Percentiles rank a stretch among this genome's conserved stretches.
Conservation (phyloP, 1,140 invertebrate species). For the Camponotus pennsylvanicus region DNA sequence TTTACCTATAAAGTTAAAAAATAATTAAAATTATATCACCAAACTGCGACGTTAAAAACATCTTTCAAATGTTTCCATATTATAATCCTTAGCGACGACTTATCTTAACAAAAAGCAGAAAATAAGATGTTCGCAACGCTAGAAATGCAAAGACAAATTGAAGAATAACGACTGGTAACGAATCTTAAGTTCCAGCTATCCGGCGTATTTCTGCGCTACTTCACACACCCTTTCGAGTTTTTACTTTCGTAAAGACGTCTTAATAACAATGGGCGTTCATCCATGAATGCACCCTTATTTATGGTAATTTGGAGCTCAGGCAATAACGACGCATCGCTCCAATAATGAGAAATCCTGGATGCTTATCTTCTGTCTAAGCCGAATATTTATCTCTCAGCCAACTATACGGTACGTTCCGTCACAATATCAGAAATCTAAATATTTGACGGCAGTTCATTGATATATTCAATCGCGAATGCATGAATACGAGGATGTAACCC, state of each 20-base stretch:
- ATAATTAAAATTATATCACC: neutral
- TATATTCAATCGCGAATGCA: slow-evolving; percentile 2
- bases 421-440: slow-evolving; percentile 61
- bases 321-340: slow-evolving; percentile 14
- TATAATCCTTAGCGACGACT: neutral
- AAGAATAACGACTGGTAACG: neutral
- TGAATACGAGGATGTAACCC: slow-evolving; percentile 37
- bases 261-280: neutral
- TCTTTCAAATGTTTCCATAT: neutral
- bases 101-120: neutral
- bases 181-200: slow-evolving; percentile 7
- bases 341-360: slow-evolving; percentile 16
- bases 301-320: neutral
- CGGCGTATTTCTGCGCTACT: neutral
- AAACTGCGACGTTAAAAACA: neutral
- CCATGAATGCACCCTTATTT: slow-evolving; percentile 7
- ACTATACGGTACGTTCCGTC: neutral
- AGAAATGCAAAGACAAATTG: neutral
- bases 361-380: neutral
- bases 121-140: neutral
- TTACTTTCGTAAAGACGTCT: slow-evolving; percentile 5
- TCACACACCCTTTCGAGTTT: neutral
- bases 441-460: neutral
- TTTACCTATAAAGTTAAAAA: neutral
- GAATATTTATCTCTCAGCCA: neutral